Conservation (phyloP, 1,140 invertebrate species). For the Zaprionus ghesquierei region DNA sequence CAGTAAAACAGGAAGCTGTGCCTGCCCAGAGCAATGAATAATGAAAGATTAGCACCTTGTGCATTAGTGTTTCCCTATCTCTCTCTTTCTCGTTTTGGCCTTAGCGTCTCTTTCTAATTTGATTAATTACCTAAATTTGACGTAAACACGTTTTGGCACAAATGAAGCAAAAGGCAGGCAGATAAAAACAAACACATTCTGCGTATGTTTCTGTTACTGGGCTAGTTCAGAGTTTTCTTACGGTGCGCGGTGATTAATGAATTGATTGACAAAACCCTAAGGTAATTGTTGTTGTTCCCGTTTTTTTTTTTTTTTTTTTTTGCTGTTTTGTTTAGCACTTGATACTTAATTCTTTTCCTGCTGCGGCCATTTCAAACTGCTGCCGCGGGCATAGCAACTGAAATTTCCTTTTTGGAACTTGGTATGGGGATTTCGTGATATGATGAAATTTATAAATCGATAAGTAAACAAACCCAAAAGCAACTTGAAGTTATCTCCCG, state of each 20-base stretch:
- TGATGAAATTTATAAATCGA: neutral
- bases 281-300: slow-evolving; percentile 22
- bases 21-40: slow-evolving; percentile 32
- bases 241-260: slow-evolving; percentile 61
- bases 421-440: neutral
- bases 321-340: slow-evolving; percentile 50
- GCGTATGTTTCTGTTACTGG: neutral
- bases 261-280: slow-evolving; percentile 59
- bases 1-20: neutral
- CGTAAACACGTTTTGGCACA: slow-evolving; percentile 71
- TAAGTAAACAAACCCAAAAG: neutral
- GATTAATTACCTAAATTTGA: slow-evolving; percentile 71
- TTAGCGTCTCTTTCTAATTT: slow-evolving; percentile 42
- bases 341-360: slow-evolving; percentile 28
- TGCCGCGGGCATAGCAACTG: slow-evolving; percentile 25
- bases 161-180: slow-evolving; percentile 71
- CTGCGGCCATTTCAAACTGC: neutral
- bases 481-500: neutral
- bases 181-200: slow-evolving; percentile 53
- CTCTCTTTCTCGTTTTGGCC: neutral
- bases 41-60: slow-evolving; percentile 52
- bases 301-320: slow-evolving; percentile 5
- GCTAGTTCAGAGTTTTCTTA: neutral
- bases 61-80: neutral
- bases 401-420: neutral